Evolutionary conservation across 2,797 vertebrate genomes (phyloP).

Genomic region (Pristis pectinata): DNA sequence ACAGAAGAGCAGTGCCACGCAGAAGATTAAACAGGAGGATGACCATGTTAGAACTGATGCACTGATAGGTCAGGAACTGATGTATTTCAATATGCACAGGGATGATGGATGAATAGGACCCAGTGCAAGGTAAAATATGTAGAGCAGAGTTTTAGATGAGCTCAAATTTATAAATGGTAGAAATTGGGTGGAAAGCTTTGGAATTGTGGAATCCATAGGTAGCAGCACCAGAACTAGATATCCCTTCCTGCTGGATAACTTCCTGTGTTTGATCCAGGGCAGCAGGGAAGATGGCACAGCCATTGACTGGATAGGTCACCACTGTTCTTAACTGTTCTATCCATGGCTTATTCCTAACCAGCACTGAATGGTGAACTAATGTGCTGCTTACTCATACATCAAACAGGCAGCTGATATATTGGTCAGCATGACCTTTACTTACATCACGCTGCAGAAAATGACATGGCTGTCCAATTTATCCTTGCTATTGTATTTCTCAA

Average conservation of each 20-base stretch:
- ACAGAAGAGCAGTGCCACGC: neutral
- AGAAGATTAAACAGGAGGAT: neutral
- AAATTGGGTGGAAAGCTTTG: neutral
- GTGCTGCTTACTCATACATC: neutral
- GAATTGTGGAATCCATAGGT: neutral
- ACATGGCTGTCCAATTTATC: neutral
- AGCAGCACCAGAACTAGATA: neutral
- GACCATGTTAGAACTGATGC: neutral
- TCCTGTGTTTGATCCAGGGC: neutral
- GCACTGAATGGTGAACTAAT: neutral
- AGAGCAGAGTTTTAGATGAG: neutral
- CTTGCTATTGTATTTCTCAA: neutral
- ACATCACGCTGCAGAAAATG: neutral
- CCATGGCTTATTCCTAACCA: neutral
- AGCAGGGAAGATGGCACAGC: neutral
- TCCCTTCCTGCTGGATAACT: neutral
- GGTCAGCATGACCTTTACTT: conserved; percentile 23
- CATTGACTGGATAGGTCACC: neutral
- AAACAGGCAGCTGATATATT: neutral
- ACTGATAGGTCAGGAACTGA: too few species aligned
- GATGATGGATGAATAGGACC: neutral
- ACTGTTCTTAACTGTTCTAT: neutral
- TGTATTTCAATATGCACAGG: neutral
- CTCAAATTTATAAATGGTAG: neutral
- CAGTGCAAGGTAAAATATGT: neutral